Percentiles rank a stretch among this genome's conserved stretches.
These are phyloP conservation scores for Holothuria glaberrima DNA, from an alignment of 35 echinoderm and acorn worm genomes.

Conservation along the genomic window DNA sequence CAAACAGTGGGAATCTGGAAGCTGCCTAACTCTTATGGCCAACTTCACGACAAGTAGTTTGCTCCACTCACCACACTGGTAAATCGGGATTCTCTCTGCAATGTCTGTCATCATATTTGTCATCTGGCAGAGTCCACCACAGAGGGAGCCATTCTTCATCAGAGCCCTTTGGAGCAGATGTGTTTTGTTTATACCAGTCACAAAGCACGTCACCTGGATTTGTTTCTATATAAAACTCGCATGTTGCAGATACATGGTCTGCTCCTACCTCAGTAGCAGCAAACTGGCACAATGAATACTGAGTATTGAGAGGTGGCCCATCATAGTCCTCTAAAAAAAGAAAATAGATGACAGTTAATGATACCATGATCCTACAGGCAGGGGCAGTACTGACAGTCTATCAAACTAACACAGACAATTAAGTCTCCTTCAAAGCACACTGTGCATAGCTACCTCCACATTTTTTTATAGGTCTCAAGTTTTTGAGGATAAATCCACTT, in stretches of 20 bases:
- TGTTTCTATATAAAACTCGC: constrained; percentile 2
- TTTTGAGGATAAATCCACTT: no score
- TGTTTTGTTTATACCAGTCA: constrained; percentile 1
- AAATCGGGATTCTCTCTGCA: neutral
- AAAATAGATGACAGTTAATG: neutral
- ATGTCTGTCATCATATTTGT: neutral
- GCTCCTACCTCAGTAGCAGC: neutral
- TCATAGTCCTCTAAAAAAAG: neutral
- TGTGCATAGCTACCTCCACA: no score
- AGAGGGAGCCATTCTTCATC: constrained; percentile 5
- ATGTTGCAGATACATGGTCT: constrained; percentile 13
- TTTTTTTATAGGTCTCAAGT: no score
- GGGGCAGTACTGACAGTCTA: no score
- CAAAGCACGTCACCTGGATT: neutral
- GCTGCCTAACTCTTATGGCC: no score
- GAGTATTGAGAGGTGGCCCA: neutral
- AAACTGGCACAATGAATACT: neutral
- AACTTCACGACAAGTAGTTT: no score
- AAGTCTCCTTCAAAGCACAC: neutral
- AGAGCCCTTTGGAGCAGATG: neutral
- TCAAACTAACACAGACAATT: neutral
- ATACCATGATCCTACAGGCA: neutral
- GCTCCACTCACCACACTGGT: neutral
- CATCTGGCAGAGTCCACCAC: neutral
- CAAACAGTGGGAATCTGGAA: no score